Percentiles rank a stretch among this genome's conserved stretches.
Conservation (phyloP, 92 coral and sea anemone species). For the Heteractis magnifica region DNA sequence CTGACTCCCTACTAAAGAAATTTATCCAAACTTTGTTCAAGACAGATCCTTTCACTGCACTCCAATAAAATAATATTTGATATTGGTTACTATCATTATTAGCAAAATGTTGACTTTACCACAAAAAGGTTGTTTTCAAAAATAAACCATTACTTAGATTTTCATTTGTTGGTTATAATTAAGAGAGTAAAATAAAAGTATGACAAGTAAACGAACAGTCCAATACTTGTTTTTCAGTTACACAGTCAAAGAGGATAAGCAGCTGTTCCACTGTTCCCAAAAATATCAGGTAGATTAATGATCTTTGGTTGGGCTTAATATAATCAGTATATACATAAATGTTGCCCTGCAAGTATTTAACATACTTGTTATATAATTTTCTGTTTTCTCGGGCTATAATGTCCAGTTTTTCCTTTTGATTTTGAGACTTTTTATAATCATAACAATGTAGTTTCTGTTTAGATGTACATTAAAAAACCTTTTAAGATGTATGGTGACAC, state of each 20-base stretch:
- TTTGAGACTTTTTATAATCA: conserved; percentile 19
- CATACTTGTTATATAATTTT: neutral
- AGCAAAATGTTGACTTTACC: neutral
- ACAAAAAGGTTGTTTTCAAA: neutral
- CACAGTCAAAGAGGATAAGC: neutral
- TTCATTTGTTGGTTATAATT: neutral
- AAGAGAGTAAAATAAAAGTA: neutral
- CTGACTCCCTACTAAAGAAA: conserved; percentile 1
- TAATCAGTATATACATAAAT: neutral
- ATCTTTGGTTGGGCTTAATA: neutral
- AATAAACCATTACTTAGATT: too few relatives aligned
- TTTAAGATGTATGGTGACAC: conserved; percentile 15
- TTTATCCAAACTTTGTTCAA: neutral
- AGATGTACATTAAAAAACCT: conserved; percentile 34
- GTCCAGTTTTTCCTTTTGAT: neutral
- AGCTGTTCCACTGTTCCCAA: neutral
- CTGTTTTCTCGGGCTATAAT: neutral
- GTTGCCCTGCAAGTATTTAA: neutral
- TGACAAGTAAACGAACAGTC: neutral
- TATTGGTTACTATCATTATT: too few relatives aligned
- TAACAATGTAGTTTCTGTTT: conserved; percentile 6
- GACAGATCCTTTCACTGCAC: neutral
- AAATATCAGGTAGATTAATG: neutral
- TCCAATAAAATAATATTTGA: neutral
- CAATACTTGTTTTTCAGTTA: too few relatives aligned